phyloP scores from a whole-genome alignment of 2,113 vertebrate species.

The Dromaius novaehollandiae region DNA sequence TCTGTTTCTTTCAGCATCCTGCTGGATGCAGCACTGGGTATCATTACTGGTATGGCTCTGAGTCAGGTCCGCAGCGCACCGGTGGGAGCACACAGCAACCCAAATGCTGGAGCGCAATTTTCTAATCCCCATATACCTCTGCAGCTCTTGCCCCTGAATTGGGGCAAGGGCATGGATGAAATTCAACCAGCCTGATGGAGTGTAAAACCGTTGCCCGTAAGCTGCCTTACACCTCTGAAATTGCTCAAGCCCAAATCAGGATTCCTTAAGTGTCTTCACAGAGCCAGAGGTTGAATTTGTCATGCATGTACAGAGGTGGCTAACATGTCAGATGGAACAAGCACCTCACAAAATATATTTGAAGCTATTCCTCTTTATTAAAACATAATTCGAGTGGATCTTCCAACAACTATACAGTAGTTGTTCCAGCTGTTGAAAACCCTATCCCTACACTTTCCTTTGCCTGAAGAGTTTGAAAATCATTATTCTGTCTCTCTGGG shows the following conservation, averaged over 20 bases:
- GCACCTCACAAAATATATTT: neutral
- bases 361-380: neutral
- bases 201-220: neutral
- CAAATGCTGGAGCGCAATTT: neutral
- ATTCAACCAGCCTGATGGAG: neutral
- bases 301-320: accelerated
- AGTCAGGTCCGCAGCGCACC: neutral
- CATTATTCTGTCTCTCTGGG: neutral
- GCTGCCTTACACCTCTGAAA: neutral
- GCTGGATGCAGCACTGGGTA: neutral
- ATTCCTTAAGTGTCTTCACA: neutral
- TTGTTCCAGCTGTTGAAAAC: neutral
- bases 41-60: too few species aligned
- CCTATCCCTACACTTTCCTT: neutral
- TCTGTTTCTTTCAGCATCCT: neutral
- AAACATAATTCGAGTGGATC: neutral
- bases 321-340: neutral
- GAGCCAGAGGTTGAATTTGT: neutral
- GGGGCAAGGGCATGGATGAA: neutral
- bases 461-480: neutral
- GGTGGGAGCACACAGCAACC: neutral
- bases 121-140: accelerated
- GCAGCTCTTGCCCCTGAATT: neutral
- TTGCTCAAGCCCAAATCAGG: neutral
- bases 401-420: neutral